Evolutionary conservation across 1,140 invertebrate species (phyloP), one percentile per base, ranked within the genome.

Genomic region (Drosophila funebris): DNA sequence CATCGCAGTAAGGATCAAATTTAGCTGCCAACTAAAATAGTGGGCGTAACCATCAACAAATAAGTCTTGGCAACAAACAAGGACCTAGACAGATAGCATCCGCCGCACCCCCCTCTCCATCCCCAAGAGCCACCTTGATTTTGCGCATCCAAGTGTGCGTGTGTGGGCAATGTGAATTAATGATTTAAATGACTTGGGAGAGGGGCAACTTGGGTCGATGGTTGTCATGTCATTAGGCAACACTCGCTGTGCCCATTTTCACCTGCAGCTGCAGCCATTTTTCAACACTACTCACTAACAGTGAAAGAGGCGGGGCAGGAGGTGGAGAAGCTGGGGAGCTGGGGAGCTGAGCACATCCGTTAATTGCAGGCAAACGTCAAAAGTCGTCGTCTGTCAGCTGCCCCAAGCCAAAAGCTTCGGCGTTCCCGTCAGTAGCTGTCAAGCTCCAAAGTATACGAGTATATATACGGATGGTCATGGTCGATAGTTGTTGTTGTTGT

Each of bases 361-460:
- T 85, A 85, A 85, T 85, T 85, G 83, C 82, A 82, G 82, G 78
- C 82, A 85, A 85, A 85, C 82, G 82, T 85, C 82, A 85, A 85
- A 85, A 85, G 82, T 78, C 83, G 75, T 75, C 82, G 71, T 74
- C 82, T 76, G 80, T 83, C 80, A 78, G 75, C 62, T 73, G 41
- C 14, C 37, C 36, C 16, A 53, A 36, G 52, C 57, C 60, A 24
- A 53, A 57, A 61, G 67, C 73, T 64, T 63, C 44, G 64, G 68
- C 73, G 57, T 61, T 71, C 53, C 73, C 60, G 78, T 82, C 82
- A 85, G 77, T 74, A 81, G 82, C 82, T 87, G 82, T 85, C 82
- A 87, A 48, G 78, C 71, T 72, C 53, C 64, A 72, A 75, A 78
- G 33, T 64, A 57, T 66, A 57, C 41, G 61, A 57, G 29, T 61